These are phyloP conservation scores for Platysteira castanea DNA, from an alignment of 2,113 vertebrate genomes.

Conservation along the genomic window DNA sequence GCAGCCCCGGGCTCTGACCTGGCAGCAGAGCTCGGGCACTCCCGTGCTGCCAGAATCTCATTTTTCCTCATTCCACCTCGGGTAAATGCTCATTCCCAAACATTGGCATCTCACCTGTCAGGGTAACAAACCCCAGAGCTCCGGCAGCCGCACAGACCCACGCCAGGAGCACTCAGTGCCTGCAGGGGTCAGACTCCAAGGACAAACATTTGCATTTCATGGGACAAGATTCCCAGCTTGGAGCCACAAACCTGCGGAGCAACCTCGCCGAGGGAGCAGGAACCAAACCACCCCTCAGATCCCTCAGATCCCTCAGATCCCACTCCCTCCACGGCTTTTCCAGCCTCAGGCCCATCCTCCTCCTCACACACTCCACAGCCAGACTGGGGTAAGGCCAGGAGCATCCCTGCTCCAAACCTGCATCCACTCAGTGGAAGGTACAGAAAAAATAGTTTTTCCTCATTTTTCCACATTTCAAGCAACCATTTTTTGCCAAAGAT, in stretches of 20 bases:
- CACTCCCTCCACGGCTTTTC: neutral
- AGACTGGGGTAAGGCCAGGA: neutral
- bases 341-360: neutral
- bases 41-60: accelerated
- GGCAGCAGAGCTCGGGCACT: neutral
- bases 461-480: neutral
- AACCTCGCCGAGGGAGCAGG: neutral
- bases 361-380: neutral
- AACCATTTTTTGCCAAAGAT: neutral
- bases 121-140: neutral
- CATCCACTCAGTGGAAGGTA: neutral
- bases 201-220: neutral
- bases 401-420: neutral
- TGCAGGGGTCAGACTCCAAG: neutral
- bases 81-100: neutral
- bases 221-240: neutral
- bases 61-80: neutral
- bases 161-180: neutral
- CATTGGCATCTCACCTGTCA: neutral
- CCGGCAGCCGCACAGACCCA: neutral
- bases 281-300: neutral
- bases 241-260: neutral
- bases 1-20: neutral
- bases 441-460: neutral
- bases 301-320: no score